These are phyloP conservation scores for Stegophylla sp. DNA, from an alignment of 2,888 invertebrate genomes.

Conservation along the genomic window DNA sequence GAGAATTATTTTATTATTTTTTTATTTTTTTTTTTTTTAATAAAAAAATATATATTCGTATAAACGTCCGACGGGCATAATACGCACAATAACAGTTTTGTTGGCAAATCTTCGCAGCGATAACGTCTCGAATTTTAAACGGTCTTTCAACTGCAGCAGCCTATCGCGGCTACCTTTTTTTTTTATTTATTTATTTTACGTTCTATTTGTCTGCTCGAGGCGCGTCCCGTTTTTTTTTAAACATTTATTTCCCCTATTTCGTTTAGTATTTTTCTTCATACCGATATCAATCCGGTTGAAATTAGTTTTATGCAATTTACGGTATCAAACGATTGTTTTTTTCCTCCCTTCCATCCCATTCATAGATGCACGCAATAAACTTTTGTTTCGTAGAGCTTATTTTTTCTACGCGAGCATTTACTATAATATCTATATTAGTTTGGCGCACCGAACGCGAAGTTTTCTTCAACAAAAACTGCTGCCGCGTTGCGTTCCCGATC, in stretches of 20 bases:
- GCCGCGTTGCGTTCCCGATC: no score
- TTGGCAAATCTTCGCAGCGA: background rate
- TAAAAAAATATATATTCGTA: background rate
- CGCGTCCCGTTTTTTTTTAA: background rate
- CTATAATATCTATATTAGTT: no score
- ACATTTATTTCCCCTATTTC: background rate
- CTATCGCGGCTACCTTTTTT: no score
- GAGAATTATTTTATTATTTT: background rate
- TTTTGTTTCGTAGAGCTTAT: no score
- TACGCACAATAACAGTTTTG: background rate
- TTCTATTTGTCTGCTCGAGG: background rate
- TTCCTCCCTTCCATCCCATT: no score
- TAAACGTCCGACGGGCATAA: background rate
- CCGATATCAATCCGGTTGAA: background rate
- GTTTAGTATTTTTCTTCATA: background rate
- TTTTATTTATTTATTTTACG: background rate
- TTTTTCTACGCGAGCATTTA: no score
- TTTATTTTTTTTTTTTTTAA: background rate
- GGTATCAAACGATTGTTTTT: background rate
- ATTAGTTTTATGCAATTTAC: background rate
- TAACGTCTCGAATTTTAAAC: constrained; percentile 29
- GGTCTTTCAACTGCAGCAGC: no score
- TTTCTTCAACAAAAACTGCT: no score
- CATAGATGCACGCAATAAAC: no score
- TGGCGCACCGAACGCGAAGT: no score